These are phyloP conservation scores for Megaptera novaeangliae DNA, from an alignment of 2,113 vertebrate species.

Conservation along the genomic window DNA sequence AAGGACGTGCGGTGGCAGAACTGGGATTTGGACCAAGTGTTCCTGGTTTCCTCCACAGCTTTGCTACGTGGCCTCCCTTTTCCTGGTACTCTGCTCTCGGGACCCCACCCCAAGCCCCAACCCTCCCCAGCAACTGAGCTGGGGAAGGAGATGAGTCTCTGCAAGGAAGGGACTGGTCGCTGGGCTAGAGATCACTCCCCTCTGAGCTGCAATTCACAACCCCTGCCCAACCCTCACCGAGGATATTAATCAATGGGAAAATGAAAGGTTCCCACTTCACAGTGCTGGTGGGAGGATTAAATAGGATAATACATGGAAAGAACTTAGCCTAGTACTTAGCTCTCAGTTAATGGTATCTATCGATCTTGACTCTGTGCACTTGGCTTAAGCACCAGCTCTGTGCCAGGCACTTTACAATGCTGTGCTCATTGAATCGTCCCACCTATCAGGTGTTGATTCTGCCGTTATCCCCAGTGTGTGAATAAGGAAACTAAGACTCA, in stretches of 20 bases:
- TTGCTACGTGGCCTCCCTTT: background rate
- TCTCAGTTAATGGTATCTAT: background rate
- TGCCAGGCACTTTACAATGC: background rate
- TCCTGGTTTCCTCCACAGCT: rapidly evolving
- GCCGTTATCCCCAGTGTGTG: rapidly evolving
- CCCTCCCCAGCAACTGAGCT: background rate
- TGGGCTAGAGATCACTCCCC: background rate
- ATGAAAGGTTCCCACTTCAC: background rate
- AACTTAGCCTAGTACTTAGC: background rate
- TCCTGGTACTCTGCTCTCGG: background rate
- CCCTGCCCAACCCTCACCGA: background rate
- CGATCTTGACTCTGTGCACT: background rate
- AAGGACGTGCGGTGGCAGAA: background rate
- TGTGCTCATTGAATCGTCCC: background rate
- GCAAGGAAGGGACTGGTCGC: background rate
- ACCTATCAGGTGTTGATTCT: background rate
- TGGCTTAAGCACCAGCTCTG: background rate
- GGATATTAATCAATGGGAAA: background rate
- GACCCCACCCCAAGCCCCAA: background rate
- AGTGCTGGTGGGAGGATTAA: background rate
- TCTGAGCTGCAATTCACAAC: background rate
- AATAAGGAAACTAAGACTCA: background rate
- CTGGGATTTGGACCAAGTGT: background rate
- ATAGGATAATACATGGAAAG: background rate
- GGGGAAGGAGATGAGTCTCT: background rate